Evolutionary conservation across 2,113 vertebrate species (phyloP).

Genomic region (Gracilinanus agilis): DNA sequence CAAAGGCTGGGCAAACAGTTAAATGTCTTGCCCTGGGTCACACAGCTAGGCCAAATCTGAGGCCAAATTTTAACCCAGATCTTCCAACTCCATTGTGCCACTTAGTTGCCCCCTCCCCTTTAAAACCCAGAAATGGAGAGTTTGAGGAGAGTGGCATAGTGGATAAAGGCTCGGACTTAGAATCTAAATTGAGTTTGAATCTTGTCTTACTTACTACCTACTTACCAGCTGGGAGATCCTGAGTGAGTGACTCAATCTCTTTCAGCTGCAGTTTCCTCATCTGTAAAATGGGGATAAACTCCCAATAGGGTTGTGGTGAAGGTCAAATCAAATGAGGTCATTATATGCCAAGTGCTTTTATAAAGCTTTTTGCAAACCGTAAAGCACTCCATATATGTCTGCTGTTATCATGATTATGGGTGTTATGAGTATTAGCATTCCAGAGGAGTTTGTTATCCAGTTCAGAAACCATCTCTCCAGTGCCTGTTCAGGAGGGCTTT

Average conservation of each 20-base stretch:
- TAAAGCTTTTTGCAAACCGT: background rate
- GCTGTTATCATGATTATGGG: background rate
- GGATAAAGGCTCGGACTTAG: background rate
- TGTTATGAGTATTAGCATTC: background rate
- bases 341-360: background rate
- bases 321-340: background rate
- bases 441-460: background rate
- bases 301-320: background rate
- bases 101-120: too few relatives aligned
- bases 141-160: background rate
- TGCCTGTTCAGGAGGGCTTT: background rate
- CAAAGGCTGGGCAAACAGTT: too few relatives aligned
- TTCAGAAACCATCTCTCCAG: background rate
- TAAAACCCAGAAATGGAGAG: too few relatives aligned
- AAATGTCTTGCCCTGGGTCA: too few relatives aligned
- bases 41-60: too few relatives aligned
- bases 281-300: background rate
- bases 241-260: background rate
- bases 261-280: background rate
- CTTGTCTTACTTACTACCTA: background rate
- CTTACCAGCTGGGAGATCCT: background rate
- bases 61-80: too few relatives aligned
- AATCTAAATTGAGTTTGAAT: background rate
- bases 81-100: too few relatives aligned
- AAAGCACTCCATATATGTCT: background rate